These are phyloP conservation scores for Saccostrea echinata DNA, from an alignment of 1,140 invertebrate species.

Conservation along the genomic window DNA sequence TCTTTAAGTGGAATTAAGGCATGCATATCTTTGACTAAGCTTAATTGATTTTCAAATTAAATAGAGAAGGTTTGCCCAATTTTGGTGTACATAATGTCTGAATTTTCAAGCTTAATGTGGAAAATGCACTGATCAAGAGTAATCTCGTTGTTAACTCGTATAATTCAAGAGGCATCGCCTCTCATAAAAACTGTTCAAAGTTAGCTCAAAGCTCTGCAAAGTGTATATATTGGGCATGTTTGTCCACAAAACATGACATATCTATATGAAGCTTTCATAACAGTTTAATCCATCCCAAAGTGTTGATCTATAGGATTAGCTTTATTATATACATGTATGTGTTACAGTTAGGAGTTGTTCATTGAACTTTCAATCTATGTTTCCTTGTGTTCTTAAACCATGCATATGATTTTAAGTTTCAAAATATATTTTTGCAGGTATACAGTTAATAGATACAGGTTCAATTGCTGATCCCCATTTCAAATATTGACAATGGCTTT, in stretches of 20 bases:
- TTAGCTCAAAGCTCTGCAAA: background rate
- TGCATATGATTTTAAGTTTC: background rate
- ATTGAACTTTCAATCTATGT: slow-evolving; percentile 2
- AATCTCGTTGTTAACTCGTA: background rate
- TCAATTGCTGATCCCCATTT: slow-evolving; percentile 22
- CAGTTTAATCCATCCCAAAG: background rate
- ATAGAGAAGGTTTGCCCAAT: background rate
- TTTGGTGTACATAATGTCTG: background rate
- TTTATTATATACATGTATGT: slow-evolving; percentile 6
- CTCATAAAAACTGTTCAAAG: background rate
- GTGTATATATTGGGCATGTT: slow-evolving; percentile 10
- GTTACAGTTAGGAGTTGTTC: background rate
- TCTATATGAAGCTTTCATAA: background rate
- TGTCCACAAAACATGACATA: background rate
- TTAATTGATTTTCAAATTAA: slow-evolving; percentile 7
- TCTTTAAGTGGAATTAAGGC: background rate
- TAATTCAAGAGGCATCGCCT: background rate
- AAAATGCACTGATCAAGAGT: background rate
- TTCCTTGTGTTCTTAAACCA: background rate
- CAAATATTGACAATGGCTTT: slow-evolving; percentile 32
- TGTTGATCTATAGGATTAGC: background rate
- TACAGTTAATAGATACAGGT: background rate
- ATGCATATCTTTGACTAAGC: background rate
- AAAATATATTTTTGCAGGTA: background rate
- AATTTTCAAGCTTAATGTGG: background rate